Evolutionary conservation across 2,888 invertebrate species (phyloP).

Genomic region (Melolontha melolontha): DNA sequence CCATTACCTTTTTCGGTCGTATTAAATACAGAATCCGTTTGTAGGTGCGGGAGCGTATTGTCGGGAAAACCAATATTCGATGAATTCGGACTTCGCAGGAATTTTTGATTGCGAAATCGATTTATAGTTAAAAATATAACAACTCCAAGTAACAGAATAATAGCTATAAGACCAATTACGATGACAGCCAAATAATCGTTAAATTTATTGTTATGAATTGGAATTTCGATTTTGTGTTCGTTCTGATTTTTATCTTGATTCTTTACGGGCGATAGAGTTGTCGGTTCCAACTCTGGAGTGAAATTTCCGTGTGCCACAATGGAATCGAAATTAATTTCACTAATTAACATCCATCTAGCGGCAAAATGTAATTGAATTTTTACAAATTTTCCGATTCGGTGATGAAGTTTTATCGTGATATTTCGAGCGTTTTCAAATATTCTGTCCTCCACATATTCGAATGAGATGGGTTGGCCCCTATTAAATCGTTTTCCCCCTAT

Average conservation of each 20-base stretch:
- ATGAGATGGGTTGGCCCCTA: slow-evolving; percentile 81
- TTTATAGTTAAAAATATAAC: slow-evolving; percentile 80
- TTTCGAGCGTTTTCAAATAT: slow-evolving; percentile 86
- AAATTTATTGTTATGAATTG: slow-evolving; percentile 72
- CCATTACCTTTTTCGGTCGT: slow-evolving; percentile 64
- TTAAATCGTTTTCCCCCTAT: slow-evolving; percentile 81
- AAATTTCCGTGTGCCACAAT: slow-evolving; percentile 81
- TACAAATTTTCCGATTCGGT: slow-evolving; percentile 84
- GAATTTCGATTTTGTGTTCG: slow-evolving; percentile 68
- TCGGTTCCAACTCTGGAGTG: slow-evolving; percentile 74
- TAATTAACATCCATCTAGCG: slow-evolving; percentile 89
- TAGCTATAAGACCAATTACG: slow-evolving; percentile 80
- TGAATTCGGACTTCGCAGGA: slow-evolving; percentile 78
- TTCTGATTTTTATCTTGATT: slow-evolving; percentile 65
- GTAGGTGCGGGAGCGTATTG: slow-evolving; percentile 63
- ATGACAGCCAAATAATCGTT: slow-evolving; percentile 84
- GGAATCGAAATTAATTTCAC: slow-evolving; percentile 90
- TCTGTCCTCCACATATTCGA: slow-evolving; percentile 78
- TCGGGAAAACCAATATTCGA: slow-evolving; percentile 68
- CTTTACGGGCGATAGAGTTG: slow-evolving; percentile 67
- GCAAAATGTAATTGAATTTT: slow-evolving; percentile 83
- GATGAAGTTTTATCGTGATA: slow-evolving; percentile 84
- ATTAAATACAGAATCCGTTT: slow-evolving; percentile 68
- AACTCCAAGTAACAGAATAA: slow-evolving; percentile 78
- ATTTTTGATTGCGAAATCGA: slow-evolving; percentile 78